Evolutionary conservation across 1,140 invertebrate species (phyloP), one percentile per base, ranked within the genome.

Genomic region (Thaumetopoea pityocampa): DNA sequence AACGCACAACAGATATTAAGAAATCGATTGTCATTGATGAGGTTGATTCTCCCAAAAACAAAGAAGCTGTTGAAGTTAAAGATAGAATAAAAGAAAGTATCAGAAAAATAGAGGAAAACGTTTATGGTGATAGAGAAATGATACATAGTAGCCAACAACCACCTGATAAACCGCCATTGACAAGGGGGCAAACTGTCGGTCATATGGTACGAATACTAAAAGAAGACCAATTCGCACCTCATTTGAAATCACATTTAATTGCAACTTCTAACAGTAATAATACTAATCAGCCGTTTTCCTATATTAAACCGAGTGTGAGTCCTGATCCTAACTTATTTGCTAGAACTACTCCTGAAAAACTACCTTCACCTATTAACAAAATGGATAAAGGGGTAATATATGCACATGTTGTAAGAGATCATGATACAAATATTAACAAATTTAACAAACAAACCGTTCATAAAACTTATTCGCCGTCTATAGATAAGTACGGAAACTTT

Each of bases 281-380:
- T 61, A 88, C 90, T 51, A 93, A 92, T 56, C 87, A 91, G 60
- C 91, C 92, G 5, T 93, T 93, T 67, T 93, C 91, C 0, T 93
- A 93, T 49, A 92, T 90, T 0, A 85, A 87, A 51, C 88, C 88
- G 1, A 88, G 88, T 50, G 58, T 83, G 9, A 86, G 82, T 61
- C 85, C 83, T 22, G 83, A 86, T 57, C 83, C 83, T 5, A 85
- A 85, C 59, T 38, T 86, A 15, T 85, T 86, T 55, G 58, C 71
- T 7, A 81, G 84, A 49, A 63, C 66, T 15, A 86, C 78, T 67
- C 74, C 78, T 15, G 76, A 82, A 17, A 86, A 78, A 69, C 47
- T 58, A 4, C 68, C 76, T 20, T 67, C 78, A 4, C 82, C 83
- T 4, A 59, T 85, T 3, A 85, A 85, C 35, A 85, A 80, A 63